These are phyloP conservation scores for Echiichthys vipera DNA, from an alignment of 2,797 vertebrate genomes.

Conservation along the genomic window DNA sequence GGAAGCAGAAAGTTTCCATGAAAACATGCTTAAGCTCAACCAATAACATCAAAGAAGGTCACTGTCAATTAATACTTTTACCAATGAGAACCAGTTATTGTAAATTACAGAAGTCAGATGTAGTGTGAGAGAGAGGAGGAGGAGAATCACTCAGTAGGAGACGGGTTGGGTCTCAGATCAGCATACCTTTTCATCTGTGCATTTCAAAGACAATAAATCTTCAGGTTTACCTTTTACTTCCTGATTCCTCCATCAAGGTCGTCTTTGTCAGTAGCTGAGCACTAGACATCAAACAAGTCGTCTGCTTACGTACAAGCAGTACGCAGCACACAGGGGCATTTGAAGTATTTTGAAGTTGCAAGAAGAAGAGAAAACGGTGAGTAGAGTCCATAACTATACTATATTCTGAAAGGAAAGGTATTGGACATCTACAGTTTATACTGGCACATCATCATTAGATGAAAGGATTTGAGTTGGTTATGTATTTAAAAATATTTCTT, in stretches of 20 bases:
- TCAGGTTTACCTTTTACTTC: neutral
- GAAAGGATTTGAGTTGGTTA: neutral
- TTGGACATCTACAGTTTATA: neutral
- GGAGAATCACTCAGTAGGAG: neutral
- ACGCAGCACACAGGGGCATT: neutral
- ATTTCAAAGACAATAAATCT: neutral
- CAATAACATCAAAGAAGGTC: neutral
- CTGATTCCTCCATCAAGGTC: neutral
- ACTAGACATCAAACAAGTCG: neutral
- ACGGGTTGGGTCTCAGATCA: neutral
- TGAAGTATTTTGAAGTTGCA: neutral
- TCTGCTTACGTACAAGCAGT: neutral
- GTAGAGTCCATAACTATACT: neutral
- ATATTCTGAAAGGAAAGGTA: neutral
- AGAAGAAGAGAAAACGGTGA: neutral
- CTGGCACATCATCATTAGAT: neutral
- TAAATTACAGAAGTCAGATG: neutral
- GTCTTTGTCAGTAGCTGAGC: neutral
- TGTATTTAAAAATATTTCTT: no score
- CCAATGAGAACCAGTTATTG: neutral
- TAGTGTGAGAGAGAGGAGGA: neutral
- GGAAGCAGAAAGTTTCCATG: neutral
- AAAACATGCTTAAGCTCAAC: neutral
- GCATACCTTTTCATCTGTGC: neutral
- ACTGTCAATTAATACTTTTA: neutral